Conservation (phyloP, 2,113 vertebrate species). For the Rafetus swinhoei region DNA sequence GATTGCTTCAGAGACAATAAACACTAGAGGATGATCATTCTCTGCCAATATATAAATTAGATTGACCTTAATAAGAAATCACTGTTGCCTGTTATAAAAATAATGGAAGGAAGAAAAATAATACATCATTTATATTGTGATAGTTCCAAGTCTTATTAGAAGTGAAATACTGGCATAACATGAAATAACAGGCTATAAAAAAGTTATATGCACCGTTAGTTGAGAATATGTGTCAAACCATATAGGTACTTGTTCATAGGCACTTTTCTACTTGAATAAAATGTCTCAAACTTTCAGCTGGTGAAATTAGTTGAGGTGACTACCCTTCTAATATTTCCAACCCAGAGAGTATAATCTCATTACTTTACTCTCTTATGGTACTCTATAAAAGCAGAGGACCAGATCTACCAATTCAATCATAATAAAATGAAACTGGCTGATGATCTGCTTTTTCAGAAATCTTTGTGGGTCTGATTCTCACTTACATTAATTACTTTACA, state of each 20-base stretch:
- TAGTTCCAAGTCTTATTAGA: not conserved
- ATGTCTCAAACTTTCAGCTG: not conserved
- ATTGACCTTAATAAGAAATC: not conserved
- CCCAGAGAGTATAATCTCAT: not conserved
- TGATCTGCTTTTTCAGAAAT: not conserved
- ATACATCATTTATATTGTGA: not conserved
- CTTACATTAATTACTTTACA: not conserved
- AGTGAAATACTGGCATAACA: not conserved
- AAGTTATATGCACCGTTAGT: not conserved
- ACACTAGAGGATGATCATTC: not conserved
- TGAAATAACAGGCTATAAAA: not conserved
- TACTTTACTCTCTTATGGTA: not conserved
- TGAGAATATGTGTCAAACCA: not conserved
- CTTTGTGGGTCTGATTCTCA: not conserved
- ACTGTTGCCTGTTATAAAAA: not conserved
- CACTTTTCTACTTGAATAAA: not conserved
- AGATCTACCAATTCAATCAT: not conserved
- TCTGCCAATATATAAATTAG: slow-evolving; percentile 22
- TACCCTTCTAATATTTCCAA: not conserved
- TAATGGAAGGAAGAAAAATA: not conserved
- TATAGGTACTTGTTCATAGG: not conserved
- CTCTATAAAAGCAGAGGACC: not conserved
- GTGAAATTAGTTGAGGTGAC: not conserved
- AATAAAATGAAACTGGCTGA: not conserved
- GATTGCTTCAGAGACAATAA: not conserved